A percentile compares a stretch with the other conserved stretches of the same genome.
phyloP scores from a whole-genome alignment of 2,797 vertebrate genomes.

The Pangasius larnaudii region DNA sequence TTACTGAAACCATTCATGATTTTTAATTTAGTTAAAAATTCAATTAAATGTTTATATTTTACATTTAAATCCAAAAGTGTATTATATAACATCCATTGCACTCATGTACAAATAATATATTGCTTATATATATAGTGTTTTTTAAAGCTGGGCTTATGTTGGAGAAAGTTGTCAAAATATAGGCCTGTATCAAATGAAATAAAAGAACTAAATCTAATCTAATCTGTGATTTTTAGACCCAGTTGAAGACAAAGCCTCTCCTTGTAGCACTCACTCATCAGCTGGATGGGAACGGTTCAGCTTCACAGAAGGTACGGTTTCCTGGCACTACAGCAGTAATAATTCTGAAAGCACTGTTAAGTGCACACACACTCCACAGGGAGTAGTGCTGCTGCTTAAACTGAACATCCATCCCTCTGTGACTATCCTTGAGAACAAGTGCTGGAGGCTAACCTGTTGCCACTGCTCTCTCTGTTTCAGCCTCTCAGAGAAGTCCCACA shows the following conservation, averaged over 20 bases:
- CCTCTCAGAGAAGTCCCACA: slow-evolving; percentile 76
- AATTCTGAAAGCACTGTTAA: slow-evolving; percentile 1
- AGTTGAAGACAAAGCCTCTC: slow-evolving; percentile 72
- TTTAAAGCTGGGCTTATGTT: background rate
- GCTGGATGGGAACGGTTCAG: slow-evolving; percentile 73
- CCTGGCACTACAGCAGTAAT: slow-evolving; percentile 31
- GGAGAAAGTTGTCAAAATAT: background rate
- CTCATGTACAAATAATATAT: background rate
- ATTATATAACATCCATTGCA: slow-evolving; percentile 58
- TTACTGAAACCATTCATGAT: background rate
- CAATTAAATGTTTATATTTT: no score
- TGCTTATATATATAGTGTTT: background rate
- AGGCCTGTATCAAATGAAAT: background rate
- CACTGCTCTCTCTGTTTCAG: slow-evolving; percentile 70
- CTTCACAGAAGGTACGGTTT: slow-evolving; percentile 76
- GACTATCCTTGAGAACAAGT: slow-evolving; percentile 9
- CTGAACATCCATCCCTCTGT: slow-evolving; percentile 29
- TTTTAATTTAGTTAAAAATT: no score
- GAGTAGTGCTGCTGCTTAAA: background rate
- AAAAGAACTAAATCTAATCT: background rate
- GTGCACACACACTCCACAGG: slow-evolving; percentile 8
- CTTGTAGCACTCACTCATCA: slow-evolving; percentile 72
- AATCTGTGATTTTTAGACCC: background rate
- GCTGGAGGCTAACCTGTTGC: slow-evolving; percentile 19
- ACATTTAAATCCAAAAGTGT: background rate